These are phyloP conservation scores for Percina caprodes DNA, from an alignment of 2,113 vertebrate species.

Conservation along the genomic window DNA sequence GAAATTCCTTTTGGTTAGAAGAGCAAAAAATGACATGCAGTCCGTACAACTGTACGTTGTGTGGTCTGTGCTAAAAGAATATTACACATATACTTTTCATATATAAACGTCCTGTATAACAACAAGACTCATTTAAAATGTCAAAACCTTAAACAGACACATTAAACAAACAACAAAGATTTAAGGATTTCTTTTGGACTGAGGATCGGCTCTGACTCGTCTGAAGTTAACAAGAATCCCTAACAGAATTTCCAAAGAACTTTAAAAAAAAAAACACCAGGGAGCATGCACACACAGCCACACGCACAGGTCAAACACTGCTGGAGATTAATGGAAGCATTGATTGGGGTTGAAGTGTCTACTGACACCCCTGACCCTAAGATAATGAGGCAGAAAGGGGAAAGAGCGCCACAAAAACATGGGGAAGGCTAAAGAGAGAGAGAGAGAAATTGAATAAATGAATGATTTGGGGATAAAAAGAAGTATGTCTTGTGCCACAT, in stretches of 20 bases:
- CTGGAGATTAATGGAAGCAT: constrained; percentile 71
- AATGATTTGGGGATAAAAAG: constrained; percentile 18
- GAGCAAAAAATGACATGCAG: not conserved
- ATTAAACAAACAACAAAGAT: not conserved
- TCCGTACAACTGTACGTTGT: not conserved
- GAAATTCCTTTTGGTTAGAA: not conserved
- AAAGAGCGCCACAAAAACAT: constrained; percentile 18
- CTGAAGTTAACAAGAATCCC: constrained; percentile 32
- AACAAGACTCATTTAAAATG: not conserved
- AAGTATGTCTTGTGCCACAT: constrained; percentile 1
- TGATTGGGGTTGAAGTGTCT: constrained; percentile 78
- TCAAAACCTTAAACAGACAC: constrained; percentile 4
- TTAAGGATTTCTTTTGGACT: constrained; percentile 10
- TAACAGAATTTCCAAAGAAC: constrained; percentile 35
- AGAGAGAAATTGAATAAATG: constrained; percentile 8
- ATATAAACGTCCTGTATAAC: not conserved
- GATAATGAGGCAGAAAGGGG: constrained; percentile 64
- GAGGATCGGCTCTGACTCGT: constrained; percentile 45
- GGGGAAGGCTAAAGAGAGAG: constrained; percentile 19
- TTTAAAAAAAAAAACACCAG: constrained; percentile 9
- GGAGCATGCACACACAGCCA: constrained; percentile 18
- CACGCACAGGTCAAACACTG: constrained; percentile 53
- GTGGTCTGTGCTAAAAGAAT: not conserved
- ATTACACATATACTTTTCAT: not conserved
- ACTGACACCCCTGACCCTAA: constrained; percentile 73